phyloP scores from a whole-genome alignment of 2,113 vertebrate genomes.

The Aspidoscelis tigris region DNA sequence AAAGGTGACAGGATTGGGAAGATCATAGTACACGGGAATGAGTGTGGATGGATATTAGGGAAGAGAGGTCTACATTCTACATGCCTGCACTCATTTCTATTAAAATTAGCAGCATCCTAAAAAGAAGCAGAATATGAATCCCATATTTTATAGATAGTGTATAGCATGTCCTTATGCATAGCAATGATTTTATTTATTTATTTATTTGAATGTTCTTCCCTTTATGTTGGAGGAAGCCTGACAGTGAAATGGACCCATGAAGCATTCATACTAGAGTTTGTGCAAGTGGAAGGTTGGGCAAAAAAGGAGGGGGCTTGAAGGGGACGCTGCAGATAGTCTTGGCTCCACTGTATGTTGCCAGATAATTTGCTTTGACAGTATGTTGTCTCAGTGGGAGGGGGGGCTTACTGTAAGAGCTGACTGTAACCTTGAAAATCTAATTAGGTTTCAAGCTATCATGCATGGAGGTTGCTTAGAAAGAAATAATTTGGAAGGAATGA shows the following conservation, averaged over 20 bases:
- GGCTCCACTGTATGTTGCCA: not conserved
- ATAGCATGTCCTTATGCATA: not conserved
- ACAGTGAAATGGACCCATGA: not conserved
- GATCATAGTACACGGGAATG: no score
- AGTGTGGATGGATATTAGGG: no score
- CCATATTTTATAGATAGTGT: no score
- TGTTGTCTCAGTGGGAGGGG: constrained; percentile 40
- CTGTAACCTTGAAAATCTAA: constrained; percentile 35
- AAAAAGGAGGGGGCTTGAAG: not conserved
- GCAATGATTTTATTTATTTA: not conserved
- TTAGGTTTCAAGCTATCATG: constrained; percentile 32
- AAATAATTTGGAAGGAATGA: constrained; percentile 15
- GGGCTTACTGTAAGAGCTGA: constrained; percentile 4
- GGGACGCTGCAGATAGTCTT: constrained; percentile 9
- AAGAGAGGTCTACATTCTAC: no score
- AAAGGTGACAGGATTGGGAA: no score
- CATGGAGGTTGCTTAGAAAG: constrained; percentile 9
- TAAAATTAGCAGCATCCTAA: not conserved
- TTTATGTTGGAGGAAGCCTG: no score
- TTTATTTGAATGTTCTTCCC: no score
- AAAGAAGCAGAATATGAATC: not conserved
- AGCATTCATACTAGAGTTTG: constrained; percentile 5
- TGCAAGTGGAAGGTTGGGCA: constrained; percentile 5
- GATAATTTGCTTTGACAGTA: constrained; percentile 50
- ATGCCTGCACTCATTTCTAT: not conserved